These are phyloP conservation scores for Gadus chalcogrammus DNA, from an alignment of 2,113 vertebrate species.

Conservation along the genomic window DNA sequence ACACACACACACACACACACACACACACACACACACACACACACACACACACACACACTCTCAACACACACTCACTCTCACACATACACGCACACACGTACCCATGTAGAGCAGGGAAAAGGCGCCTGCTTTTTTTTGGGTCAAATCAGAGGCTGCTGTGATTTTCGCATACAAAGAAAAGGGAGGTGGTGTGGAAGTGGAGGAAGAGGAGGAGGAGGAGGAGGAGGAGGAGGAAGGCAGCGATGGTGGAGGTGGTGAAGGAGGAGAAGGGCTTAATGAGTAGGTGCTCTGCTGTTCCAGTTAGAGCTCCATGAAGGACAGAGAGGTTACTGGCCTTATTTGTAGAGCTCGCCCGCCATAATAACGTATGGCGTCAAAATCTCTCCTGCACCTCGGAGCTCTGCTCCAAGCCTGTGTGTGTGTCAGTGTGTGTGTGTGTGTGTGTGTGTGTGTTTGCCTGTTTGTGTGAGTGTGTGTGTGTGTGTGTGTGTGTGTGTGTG, in stretches of 20 bases:
- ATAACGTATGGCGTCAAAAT: conserved; percentile 42
- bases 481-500: conserved; percentile 15
- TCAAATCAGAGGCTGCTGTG: conserved; percentile 54
- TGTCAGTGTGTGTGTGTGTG: conserved; percentile 15
- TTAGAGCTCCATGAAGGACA: conserved; percentile 53
- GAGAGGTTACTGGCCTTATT: conserved; percentile 57
- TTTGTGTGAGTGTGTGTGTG: conserved; percentile 17
- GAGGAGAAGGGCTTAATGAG: conserved; percentile 17
- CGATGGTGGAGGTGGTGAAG: not conserved
- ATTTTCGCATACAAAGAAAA: conserved; percentile 56
- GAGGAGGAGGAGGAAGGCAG: too few relatives aligned
- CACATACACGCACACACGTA: conserved; percentile 28
- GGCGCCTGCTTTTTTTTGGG: conserved; percentile 57
- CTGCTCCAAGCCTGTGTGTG: not conserved
- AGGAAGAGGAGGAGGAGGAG: conserved; percentile 17
- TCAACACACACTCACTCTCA: too few relatives aligned
- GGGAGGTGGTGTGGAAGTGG: conserved; percentile 8
- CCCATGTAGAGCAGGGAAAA: conserved; percentile 58
- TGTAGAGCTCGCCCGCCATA: conserved; percentile 51
- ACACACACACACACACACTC: conserved; percentile 44
- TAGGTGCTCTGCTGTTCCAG: conserved; percentile 52
- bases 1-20: not conserved
- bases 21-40: conserved; percentile 6
- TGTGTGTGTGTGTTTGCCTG: conserved; percentile 25
- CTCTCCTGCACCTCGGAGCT: conserved; percentile 39